Evolutionary conservation across 1,140 invertebrate species (phyloP), one percentile per base, ranked within the genome.

Genomic region (Drosophila asahinai): DNA sequence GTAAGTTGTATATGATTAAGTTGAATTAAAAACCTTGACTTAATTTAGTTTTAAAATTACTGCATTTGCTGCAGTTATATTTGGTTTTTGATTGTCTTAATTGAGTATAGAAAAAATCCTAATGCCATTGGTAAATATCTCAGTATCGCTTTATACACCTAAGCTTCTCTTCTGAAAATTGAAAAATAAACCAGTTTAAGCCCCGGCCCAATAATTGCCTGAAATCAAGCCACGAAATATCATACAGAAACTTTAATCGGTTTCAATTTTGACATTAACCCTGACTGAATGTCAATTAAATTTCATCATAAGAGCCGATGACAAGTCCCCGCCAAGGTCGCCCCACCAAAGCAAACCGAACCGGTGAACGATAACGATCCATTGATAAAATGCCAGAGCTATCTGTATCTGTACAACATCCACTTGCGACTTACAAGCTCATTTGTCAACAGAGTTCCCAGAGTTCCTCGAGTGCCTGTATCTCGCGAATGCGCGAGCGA

Each of bases 341-440:
- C 43, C 11, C 48, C 36, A 4, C 36, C 36, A 25, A 38, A 51
- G 48, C 33, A 42, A 47, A 40, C 52, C 43, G 55, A 81, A 49
- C 54, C 47, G 36, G 57, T 62, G 58, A 75, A 54, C 72, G 64
- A 83, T 83, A 83, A 76, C 70, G 67, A 42, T 40, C 49, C 27
- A 48, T 61, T 81, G 83, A 87, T 87, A 78, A 87, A 89, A 87
- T 87, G 45, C 83, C 84, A 76, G 51, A 79, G 64, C 54, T 83
- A 87, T 86, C 83, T 57, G 49, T 36, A 36, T 36, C 9, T 36
- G 61, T 38, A 45, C 61, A 78, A 66, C 61, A 49, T 70, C 61
- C 76, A 78, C 73, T 70, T 61, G 55, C 49, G 43, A 60, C 43
- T 68, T 80, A 87, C 84, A 89, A 89, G 81, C 77, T 66, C 83